phyloP scores from a whole-genome alignment of 2,797 vertebrate genomes.

The Avahi laniger region DNA sequence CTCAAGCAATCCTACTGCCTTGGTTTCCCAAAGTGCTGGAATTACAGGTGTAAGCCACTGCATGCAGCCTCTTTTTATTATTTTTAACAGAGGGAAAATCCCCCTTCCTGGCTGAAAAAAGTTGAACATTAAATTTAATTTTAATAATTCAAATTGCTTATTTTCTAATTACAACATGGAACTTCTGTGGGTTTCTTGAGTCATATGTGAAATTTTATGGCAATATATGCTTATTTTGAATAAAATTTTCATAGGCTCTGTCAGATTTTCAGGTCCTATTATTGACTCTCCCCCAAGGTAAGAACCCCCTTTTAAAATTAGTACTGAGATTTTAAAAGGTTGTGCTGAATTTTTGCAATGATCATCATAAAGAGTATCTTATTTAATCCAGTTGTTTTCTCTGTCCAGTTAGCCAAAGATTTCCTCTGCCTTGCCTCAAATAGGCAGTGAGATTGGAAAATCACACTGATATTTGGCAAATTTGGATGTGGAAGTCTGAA shows the following conservation, averaged over 20 bases:
- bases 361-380: not conserved
- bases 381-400: not conserved
- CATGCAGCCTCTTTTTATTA: not conserved
- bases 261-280: not conserved
- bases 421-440: not conserved
- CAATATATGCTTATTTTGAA: not conserved
- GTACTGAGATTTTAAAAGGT: slow-evolving; percentile 23
- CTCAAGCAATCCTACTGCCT: no score
- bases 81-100: not conserved
- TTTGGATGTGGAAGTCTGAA: not conserved
- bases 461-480: not conserved
- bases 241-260: not conserved
- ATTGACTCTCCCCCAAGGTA: not conserved
- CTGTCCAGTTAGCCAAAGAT: not conserved
- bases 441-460: not conserved
- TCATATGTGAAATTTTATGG: not conserved
- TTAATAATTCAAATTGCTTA: not conserved
- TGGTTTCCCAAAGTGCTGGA: no score
- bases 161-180: not conserved
- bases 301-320: not conserved
- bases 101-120: not conserved
- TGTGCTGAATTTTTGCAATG: not conserved
- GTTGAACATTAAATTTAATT: not conserved
- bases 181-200: not conserved
- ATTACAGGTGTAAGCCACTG: no score